A percentile compares a stretch with the other conserved stretches of the same genome.
Evolutionary conservation across 2,888 invertebrate genomes (phyloP).

Genomic region (Trisateles emortualis): DNA sequence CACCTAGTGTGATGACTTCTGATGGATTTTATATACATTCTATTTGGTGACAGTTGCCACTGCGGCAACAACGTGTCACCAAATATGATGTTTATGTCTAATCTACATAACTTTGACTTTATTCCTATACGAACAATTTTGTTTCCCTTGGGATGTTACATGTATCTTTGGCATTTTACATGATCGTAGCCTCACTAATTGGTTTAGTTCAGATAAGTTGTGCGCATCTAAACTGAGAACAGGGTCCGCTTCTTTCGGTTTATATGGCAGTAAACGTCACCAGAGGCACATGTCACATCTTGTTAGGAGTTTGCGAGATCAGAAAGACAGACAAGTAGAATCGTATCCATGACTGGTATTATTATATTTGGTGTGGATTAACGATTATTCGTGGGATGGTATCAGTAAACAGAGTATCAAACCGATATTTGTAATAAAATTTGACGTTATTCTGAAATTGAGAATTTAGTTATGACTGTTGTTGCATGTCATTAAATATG

Average conservation of each 20-base stretch:
- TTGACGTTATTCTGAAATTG: too few relatives aligned
- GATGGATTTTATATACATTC: too few relatives aligned
- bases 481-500: too few relatives aligned
- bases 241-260: too few relatives aligned
- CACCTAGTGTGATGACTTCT: too few relatives aligned
- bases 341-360: not conserved
- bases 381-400: not conserved
- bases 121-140: not conserved
- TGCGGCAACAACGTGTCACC: too few relatives aligned
- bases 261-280: not conserved
- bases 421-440: too few relatives aligned
- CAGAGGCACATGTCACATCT: not conserved
- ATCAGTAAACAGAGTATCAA: too few relatives aligned
- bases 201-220: not conserved
- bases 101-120: not conserved
- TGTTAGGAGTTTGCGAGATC: not conserved
- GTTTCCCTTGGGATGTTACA: not conserved
- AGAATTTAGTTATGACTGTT: too few relatives aligned
- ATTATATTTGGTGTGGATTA: not conserved
- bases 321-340: too few relatives aligned
- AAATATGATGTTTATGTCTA: not conserved
- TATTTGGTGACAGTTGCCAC: too few relatives aligned
- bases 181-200: too few relatives aligned
- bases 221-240: not conserved
- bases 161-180: not conserved